These are phyloP conservation scores for Mastomys coucha DNA, from an alignment of 2,113 vertebrate genomes.

Conservation along the genomic window DNA sequence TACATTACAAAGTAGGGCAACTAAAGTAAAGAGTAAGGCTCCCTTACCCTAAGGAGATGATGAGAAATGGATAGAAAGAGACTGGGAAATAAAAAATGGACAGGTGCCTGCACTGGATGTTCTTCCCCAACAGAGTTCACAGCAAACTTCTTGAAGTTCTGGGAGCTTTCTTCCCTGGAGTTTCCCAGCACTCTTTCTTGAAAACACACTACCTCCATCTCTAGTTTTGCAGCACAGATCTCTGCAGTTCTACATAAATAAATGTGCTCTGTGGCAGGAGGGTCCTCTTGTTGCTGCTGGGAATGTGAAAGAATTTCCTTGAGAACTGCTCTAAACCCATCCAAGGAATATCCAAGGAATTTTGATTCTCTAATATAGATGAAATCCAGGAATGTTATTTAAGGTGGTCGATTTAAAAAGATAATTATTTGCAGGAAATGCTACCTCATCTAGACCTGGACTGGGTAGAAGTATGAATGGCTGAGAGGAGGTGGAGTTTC, in stretches of 20 bases:
- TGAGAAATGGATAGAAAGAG: neutral
- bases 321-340: neutral
- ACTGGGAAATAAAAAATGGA: neutral
- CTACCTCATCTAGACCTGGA: neutral
- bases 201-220: neutral
- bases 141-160: neutral
- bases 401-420: neutral
- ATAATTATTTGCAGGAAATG: neutral
- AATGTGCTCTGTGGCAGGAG: neutral
- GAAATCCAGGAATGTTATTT: neutral
- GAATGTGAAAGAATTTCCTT: neutral
- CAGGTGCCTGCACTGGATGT: neutral
- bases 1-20: neutral
- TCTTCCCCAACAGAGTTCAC: neutral
- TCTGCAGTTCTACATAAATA: neutral
- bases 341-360: neutral
- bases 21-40: neutral
- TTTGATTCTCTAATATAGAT: neutral
- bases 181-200: neutral
- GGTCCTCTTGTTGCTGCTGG: neutral
- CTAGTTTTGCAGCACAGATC: neutral
- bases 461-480: neutral
- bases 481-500: neutral
- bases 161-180: neutral
- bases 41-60: neutral